Conservation (phyloP, 2,797 vertebrate genomes). For the Peromyscus nudipes region DNA sequence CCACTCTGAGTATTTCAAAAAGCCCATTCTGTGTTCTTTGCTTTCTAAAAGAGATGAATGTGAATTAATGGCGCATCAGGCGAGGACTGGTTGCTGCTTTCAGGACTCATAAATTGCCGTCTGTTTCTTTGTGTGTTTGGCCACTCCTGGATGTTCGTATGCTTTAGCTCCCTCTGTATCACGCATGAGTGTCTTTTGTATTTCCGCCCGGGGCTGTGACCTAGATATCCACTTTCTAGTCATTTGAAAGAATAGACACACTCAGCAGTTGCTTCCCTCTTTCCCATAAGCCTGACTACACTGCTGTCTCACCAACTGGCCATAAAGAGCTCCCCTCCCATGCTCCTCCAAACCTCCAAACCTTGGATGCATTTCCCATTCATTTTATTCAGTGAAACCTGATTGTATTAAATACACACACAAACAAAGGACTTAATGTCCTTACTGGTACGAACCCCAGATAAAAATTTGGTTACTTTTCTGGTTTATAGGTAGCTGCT, state of each 20-base stretch:
- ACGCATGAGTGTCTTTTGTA: accelerated
- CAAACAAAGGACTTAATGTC: neutral
- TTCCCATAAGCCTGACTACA: neutral
- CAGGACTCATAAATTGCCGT: accelerated
- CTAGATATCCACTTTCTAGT: neutral
- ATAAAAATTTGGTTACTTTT: neutral
- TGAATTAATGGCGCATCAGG: neutral
- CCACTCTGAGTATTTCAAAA: neutral
- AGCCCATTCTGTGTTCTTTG: neutral
- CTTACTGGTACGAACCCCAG: neutral
- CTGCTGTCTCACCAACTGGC: neutral
- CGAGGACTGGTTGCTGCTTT: neutral
- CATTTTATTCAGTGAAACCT: neutral
- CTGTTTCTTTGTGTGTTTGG: neutral
- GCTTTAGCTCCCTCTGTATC: neutral
- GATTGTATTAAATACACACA: neutral
- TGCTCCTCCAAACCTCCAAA: neutral
- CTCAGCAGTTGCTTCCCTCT: neutral
- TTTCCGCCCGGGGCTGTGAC: neutral
- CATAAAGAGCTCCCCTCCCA: neutral
- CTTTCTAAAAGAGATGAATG: neutral
- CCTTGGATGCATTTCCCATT: neutral
- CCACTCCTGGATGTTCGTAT: accelerated
- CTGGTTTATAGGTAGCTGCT: neutral
- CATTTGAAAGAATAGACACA: neutral